Evolutionary conservation across 64 coral and sea anemone species (phyloP), one percentile per base, ranked within the genome.

Genomic region (Anthopleura sola): DNA sequence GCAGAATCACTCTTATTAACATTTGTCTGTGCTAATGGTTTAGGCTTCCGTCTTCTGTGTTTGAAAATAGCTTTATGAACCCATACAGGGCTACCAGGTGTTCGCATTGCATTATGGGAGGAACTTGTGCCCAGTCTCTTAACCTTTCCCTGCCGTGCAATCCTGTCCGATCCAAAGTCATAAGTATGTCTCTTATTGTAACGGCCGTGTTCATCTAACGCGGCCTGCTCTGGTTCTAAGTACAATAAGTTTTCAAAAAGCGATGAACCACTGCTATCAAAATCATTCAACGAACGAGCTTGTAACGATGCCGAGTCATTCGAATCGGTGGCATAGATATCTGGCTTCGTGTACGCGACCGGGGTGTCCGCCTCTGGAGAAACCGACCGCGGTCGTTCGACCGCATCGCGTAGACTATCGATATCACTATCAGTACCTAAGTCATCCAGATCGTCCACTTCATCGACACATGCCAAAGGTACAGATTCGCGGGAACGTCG

Each of bases 381-480:
- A 12, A 32, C 66, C 66, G 29, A 71, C 24, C 66, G 66, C 29
- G n/a, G 66, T 28, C 29, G 66, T 71, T 71, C 28, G 66, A 34
- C 66, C n/a, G 29, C 33, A 15, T 71, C 6, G 11, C 29, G n/a
- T 3, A 71, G 29, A 71, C 66, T 71, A 71, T n/a, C n/a, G n/a
- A n/a, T n/a, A n/a, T 71, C 66, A 33, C 29, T 33, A 33, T 71
- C 66, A 71, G 66, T 71, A 9, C 55, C 82, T 24, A 47, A 79
- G 24, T 47, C 76, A 23, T 60, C 82, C 36, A 81, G 49, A 31
- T 81, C 78, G 50, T 83, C 82, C 14, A 55, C 14, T 46, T 83
- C 82, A 19, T 83, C 82, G 21, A 36, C 17, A 56, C 51, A 83
- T 14, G 82, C 82, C 28, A 83, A 83, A 83, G 82, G 82, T 5